Percentiles rank a stretch among this genome's conserved stretches.
Evolutionary conservation across 2,888 invertebrate genomes (phyloP).

Genomic region (Mythimna vitellina): DNA sequence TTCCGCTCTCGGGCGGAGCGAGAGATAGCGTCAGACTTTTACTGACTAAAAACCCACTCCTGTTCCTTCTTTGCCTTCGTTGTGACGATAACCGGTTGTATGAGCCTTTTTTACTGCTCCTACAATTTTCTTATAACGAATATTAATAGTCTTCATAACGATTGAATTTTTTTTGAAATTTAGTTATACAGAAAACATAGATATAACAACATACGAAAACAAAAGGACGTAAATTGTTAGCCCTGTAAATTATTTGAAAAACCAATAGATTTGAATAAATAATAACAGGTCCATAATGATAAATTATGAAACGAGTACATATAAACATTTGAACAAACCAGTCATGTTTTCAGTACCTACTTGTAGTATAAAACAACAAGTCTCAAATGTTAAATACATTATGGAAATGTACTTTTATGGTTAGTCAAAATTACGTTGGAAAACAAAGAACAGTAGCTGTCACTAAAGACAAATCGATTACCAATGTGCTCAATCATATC

Average conservation of each 20-base stretch:
- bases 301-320: not conserved
- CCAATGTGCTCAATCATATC: not conserved
- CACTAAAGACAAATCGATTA: conserved; percentile 19
- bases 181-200: not conserved
- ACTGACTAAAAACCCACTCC: too few relatives aligned
- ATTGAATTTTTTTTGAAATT: not conserved
- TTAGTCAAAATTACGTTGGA: not conserved
- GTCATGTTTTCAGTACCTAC: not conserved
- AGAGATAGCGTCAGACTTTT: too few relatives aligned
- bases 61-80: too few relatives aligned
- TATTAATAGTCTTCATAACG: not conserved
- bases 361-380: not conserved
- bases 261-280: not conserved
- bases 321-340: not conserved
- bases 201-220: not conserved
- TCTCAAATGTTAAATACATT: not conserved
- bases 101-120: not conserved
- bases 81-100: not conserved
- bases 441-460: not conserved
- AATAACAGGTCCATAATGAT: not conserved
- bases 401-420: not conserved
- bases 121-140: too few relatives aligned
- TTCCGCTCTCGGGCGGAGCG: too few relatives aligned
- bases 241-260: not conserved
- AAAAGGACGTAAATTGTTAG: not conserved